phyloP scores from a whole-genome alignment of 1,140 invertebrate species.

The Euura lappo region DNA sequence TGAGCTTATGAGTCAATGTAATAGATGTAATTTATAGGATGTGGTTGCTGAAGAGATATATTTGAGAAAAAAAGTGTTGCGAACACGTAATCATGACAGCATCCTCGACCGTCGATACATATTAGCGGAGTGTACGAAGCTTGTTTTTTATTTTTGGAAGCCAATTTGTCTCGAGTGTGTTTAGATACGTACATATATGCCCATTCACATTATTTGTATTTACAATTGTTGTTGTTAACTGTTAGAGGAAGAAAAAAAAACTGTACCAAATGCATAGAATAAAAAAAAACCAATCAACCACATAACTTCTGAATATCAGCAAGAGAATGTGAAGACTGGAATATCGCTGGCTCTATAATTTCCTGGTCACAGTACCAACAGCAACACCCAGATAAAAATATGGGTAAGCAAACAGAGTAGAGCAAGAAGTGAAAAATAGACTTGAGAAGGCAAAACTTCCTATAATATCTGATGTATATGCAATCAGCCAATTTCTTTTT shows the following conservation, averaged over 20 bases:
- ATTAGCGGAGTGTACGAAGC: background rate
- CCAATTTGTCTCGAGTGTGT: background rate
- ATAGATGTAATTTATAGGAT: too few relatives aligned
- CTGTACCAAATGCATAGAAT: background rate
- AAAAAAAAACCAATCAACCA: background rate
- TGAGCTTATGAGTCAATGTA: too few relatives aligned
- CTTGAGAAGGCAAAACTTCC: background rate
- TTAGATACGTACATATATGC: background rate
- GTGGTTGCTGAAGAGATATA: too few relatives aligned
- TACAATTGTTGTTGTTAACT: background rate
- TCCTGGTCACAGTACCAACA: background rate
- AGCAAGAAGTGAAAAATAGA: background rate
- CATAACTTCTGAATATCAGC: background rate
- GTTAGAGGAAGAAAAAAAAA: background rate
- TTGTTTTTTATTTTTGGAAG: background rate
- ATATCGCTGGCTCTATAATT: background rate
- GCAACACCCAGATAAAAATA: background rate
- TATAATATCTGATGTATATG: background rate
- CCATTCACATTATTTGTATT: background rate
- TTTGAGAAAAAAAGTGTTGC: too few relatives aligned
- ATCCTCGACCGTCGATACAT: background rate
- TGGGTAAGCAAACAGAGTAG: slow-evolving; percentile 5
- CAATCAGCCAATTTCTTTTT: slow-evolving; percentile 12
- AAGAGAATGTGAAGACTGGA: background rate
- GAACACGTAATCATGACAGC: background rate